A percentile compares a stretch with the other conserved stretches of the same genome.
These are phyloP conservation scores for Scatophagus argus DNA, from an alignment of 2,113 vertebrate species.

Conservation along the genomic window DNA sequence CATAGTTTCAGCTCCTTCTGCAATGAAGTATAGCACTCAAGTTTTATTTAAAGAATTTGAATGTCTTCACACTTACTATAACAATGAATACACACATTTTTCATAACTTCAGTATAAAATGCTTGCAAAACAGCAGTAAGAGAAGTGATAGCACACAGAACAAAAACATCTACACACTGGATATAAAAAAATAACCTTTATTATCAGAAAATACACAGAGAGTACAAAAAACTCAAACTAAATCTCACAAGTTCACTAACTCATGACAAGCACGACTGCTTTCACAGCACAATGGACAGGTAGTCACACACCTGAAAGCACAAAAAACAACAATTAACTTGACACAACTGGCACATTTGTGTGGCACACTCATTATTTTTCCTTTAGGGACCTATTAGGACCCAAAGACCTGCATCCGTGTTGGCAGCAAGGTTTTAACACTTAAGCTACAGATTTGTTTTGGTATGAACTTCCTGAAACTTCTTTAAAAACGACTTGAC, in stretches of 20 bases:
- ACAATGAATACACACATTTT: not conserved
- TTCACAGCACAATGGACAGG: slow-evolving; percentile 81
- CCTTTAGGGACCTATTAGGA: not conserved
- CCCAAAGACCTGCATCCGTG: no score
- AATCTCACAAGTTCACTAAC: not conserved
- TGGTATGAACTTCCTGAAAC: not conserved
- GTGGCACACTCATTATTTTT: not conserved
- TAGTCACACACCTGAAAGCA: slow-evolving; percentile 82
- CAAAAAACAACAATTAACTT: not conserved
- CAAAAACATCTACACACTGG: not conserved
- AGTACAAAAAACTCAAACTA: slow-evolving; percentile 10
- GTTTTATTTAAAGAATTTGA: not conserved
- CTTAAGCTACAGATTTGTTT: no score
- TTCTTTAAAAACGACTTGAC: not conserved
- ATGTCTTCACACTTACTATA: not conserved
- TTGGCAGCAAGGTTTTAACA: no score
- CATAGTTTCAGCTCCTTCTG: not conserved
- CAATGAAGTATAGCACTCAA: not conserved
- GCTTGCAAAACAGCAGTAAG: no score
- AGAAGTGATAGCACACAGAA: no score
- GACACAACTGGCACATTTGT: not conserved
- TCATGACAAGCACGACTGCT: not conserved
- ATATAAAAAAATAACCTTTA: slow-evolving; percentile 57
- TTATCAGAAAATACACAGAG: slow-evolving; percentile 50
- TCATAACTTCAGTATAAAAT: not conserved